phyloP scores from a whole-genome alignment of 2,888 invertebrate genomes.

The Eupithecia subfuscata region DNA sequence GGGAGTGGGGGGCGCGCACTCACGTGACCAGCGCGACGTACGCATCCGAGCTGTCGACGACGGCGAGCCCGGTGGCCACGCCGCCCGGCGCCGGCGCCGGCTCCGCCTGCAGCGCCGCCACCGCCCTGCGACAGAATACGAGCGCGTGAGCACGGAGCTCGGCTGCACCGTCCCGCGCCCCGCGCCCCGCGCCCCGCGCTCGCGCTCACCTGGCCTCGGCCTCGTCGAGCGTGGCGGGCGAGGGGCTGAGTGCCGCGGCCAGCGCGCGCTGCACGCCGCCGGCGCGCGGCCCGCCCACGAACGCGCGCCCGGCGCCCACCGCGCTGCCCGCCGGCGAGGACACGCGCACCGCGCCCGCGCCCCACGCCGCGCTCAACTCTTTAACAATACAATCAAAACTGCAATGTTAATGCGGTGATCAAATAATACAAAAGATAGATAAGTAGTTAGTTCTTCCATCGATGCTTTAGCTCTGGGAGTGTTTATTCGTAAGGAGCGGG shows the following conservation, averaged over 20 bases:
- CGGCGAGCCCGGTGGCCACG: conserved; percentile 85
- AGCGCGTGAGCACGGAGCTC: neutral
- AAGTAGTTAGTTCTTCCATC: neutral
- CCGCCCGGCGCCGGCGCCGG: conserved; percentile 42
- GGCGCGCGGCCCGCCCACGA: conserved; percentile 56
- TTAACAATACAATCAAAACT: neutral
- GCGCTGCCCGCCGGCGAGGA: conserved; percentile 22
- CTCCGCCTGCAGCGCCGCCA: conserved; percentile 55
- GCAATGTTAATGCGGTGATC: neutral
- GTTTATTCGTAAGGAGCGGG: neutral
- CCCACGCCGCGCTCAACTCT: conserved; percentile 35
- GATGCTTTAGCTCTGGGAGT: neutral
- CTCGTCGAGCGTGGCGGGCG: conserved; percentile 47
- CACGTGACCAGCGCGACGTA: conserved; percentile 88
- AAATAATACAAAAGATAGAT: neutral
- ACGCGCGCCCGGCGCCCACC: conserved; percentile 58
- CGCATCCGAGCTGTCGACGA: conserved; percentile 86
- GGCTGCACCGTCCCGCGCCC: conserved; percentile 43
- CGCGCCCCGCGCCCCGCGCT: neutral
- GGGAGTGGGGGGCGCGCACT: conserved; percentile 9
- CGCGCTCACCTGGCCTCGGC: conserved; percentile 30
- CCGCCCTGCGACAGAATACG: conserved; percentile 48
- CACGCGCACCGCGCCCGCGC: conserved; percentile 22
- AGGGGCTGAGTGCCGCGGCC: conserved; percentile 52
- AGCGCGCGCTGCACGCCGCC: conserved; percentile 50